Evolutionary conservation across 92 coral and sea anemone genomes (phyloP).

Genomic region (Muricea muricata): DNA sequence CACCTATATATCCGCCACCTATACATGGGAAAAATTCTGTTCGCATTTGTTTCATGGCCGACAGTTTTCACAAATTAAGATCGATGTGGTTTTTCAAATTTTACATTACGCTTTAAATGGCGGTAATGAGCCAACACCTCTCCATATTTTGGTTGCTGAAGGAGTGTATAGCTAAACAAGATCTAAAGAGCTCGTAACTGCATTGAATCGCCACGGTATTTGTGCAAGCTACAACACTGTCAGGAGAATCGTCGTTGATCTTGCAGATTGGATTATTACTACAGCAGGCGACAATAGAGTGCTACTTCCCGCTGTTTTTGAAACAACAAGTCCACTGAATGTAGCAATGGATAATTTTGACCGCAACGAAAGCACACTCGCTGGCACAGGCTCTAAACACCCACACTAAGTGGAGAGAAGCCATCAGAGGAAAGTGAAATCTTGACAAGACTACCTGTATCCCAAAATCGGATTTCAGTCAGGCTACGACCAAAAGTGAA

Average conservation of each 20-base stretch:
- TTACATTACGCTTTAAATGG: background rate
- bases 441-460: constrained; percentile 13
- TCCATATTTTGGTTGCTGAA: constrained; percentile 5
- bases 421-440: constrained; percentile 31
- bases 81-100: background rate
- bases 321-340: constrained; percentile 35
- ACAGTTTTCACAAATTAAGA: background rate
- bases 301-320: constrained; percentile 17
- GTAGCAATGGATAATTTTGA: constrained; percentile 33
- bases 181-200: constrained; percentile 27
- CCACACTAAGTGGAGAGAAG: constrained; percentile 4
- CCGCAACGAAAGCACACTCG: constrained; percentile 28
- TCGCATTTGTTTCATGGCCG: constrained; percentile 8
- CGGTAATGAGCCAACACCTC: constrained; percentile 2
- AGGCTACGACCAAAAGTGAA: constrained; percentile 10
- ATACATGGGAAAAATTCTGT: background rate
- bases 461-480: constrained; percentile 2
- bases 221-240: constrained; percentile 33
- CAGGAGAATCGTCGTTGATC: constrained; percentile 12
- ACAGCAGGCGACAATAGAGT: constrained; percentile 25
- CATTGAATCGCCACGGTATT: constrained; percentile 9
- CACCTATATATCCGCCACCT: background rate
- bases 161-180: background rate
- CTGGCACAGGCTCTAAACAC: constrained; percentile 22
- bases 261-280: constrained; percentile 25